Evolutionary conservation across 2,888 invertebrate species (phyloP).

Genomic region (Leptinotarsa juncta): DNA sequence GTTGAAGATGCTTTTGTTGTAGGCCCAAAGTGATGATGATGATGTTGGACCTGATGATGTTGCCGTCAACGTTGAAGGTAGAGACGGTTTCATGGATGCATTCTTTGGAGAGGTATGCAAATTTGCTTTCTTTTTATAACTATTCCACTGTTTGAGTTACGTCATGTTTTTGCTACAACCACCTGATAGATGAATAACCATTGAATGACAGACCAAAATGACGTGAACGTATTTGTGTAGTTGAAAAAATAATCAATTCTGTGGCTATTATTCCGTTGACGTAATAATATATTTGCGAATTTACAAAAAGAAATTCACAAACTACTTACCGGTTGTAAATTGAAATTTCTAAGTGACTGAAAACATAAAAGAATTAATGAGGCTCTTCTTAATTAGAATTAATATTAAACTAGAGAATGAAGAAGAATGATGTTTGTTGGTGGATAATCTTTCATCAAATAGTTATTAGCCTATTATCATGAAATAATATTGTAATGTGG

Average conservation of each 20-base stretch:
- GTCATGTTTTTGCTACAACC: constrained; percentile 28
- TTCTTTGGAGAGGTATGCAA: constrained; percentile 96
- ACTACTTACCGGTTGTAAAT: no score
- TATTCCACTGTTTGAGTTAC: constrained; percentile 17
- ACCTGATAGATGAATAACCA: constrained; percentile 32
- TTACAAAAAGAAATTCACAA: no score
- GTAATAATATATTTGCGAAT: background rate
- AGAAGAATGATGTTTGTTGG: no score
- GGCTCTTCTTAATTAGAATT: no score
- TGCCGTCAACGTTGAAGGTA: constrained; percentile 93
- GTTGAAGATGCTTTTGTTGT: constrained; percentile 56
- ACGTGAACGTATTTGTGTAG: background rate
- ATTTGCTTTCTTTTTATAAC: background rate
- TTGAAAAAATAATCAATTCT: background rate
- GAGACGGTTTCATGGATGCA: constrained; percentile 98
- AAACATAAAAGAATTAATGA: no score
- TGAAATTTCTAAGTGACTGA: no score
- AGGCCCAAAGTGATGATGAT: constrained; percentile 99
- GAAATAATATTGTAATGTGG: no score
- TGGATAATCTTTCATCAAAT: no score
- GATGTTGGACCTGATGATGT: constrained; percentile 95
- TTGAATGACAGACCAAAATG: constrained; percentile 7
- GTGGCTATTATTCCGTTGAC: constrained; percentile 3
- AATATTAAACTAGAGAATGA: no score
- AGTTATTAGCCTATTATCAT: no score